These are phyloP conservation scores for Parthenolecanium corni DNA, from an alignment of 2,888 invertebrate species.

Conservation along the genomic window DNA sequence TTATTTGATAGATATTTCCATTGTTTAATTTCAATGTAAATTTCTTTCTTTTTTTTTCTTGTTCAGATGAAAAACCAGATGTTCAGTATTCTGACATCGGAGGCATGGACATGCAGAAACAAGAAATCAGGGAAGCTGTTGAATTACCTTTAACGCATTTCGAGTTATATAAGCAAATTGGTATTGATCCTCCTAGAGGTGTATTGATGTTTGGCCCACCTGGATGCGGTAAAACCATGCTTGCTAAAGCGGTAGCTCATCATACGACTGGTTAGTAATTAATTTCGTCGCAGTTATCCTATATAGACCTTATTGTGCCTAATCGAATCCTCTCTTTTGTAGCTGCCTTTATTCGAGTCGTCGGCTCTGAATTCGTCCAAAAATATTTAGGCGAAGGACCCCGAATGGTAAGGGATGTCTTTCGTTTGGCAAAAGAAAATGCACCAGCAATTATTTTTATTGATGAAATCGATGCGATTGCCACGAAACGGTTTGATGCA, in stretches of 20 bases:
- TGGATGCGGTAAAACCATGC: constrained; percentile 98
- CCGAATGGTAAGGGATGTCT: constrained; percentile 98
- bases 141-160: constrained; percentile 96
- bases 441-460: constrained; percentile 99
- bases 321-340: constrained; percentile 33
- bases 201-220: constrained; percentile 99
- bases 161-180: constrained; percentile 95
- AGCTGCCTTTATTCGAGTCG: constrained; percentile 96
- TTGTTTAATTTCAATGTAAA: not conserved
- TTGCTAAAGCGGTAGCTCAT: constrained; percentile 97
- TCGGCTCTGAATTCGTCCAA: constrained; percentile 98
- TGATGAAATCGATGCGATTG: constrained; percentile 99
- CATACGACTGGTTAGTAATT: constrained; percentile 70
- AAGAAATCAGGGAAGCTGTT: constrained; percentile 97
- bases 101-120: constrained; percentile 99
- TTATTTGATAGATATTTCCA: not conserved
- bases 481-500: constrained; percentile 96
- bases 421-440: constrained; percentile 96
- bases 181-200: constrained; percentile 96
- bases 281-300: not conserved
- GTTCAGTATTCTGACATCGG: constrained; percentile 96
- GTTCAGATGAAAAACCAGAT: constrained; percentile 88
- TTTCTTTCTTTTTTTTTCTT: too few species aligned
- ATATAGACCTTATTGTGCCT: too few species aligned
- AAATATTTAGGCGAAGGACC: constrained; percentile 99